A percentile compares a stretch with the other conserved stretches of the same genome.
Conservation (phyloP, 2,888 invertebrate genomes). For the Argyra leucocephala region DNA sequence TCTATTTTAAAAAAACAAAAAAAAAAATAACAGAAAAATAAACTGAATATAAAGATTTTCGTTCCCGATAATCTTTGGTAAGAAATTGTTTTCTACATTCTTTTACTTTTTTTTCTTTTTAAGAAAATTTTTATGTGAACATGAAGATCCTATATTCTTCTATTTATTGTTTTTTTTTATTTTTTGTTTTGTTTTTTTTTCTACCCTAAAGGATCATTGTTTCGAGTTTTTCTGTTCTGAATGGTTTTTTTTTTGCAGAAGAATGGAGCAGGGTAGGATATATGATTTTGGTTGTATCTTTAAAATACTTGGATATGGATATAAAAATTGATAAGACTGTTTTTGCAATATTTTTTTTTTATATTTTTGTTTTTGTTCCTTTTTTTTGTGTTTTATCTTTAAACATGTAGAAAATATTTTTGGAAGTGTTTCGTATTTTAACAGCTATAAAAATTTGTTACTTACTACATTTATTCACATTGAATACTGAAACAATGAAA, state of each 20-base stretch:
- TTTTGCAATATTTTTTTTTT: background rate
- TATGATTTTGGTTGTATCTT: slow-evolving; percentile 5
- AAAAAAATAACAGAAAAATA: background rate
- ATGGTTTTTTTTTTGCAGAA: background rate
- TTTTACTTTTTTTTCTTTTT: background rate
- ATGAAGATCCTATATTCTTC: background rate
- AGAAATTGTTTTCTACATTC: background rate
- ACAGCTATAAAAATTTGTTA: no score
- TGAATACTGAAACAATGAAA: no score
- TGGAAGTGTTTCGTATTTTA: no score
- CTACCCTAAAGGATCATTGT: no score
- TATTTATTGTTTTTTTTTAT: background rate
- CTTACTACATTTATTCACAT: no score
- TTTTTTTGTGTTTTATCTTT: no score
- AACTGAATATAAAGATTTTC: background rate
- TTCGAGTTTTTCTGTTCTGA: background rate
- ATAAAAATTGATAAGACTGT: background rate
- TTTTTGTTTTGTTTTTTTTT: no score
- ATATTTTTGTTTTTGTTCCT: no score
- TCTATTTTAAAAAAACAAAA: background rate
- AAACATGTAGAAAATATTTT: no score
- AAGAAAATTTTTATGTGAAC: background rate
- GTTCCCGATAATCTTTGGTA: background rate
- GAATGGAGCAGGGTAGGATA: no score
- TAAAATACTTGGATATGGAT: background rate